phyloP scores from a whole-genome alignment of 2,888 invertebrate genomes.

The Eupeodes latifasciatus region DNA sequence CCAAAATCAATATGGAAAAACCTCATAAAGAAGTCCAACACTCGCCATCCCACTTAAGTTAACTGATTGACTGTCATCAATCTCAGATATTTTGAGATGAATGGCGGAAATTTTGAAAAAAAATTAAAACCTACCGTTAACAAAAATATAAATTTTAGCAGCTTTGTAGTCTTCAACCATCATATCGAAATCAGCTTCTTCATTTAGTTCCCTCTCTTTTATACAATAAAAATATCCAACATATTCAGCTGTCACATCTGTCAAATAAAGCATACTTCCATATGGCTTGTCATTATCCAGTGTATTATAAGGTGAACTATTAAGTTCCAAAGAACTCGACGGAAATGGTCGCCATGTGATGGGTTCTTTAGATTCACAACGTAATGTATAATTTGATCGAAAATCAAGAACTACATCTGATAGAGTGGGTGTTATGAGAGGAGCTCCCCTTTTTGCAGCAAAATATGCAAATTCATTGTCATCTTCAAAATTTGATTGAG shows the following conservation, averaged over 20 bases:
- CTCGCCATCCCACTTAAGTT: too few relatives aligned
- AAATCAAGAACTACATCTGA: conserved; percentile 81
- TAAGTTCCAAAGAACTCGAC: background rate
- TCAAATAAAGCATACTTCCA: conserved; percentile 84
- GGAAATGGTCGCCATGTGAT: conserved; percentile 82
- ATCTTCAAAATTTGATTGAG: conserved; percentile 75
- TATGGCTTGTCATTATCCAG: conserved; percentile 80
- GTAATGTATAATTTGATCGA: conserved; percentile 82
- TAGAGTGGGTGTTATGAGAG: conserved; percentile 82
- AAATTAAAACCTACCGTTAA: conserved; percentile 84
- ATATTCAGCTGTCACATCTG: conserved; percentile 84
- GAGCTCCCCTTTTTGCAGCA: conserved; percentile 81
- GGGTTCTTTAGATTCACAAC: conserved; percentile 84
- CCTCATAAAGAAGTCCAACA: too few relatives aligned
- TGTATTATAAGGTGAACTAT: conserved; percentile 71
- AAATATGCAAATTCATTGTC: conserved; percentile 78
- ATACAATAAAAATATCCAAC: conserved; percentile 87
- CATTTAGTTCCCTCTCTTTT: conserved; percentile 80
- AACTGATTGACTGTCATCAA: too few relatives aligned
- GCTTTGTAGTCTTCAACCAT: conserved; percentile 81
- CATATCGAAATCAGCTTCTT: conserved; percentile 81
- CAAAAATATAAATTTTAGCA: conserved; percentile 85
- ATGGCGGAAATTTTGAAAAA: background rate
- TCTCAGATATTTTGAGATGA: too few relatives aligned
- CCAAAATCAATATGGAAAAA: too few relatives aligned